These are phyloP conservation scores for Acromyrmex echinatior DNA, from an alignment of 1,140 invertebrate genomes.

Conservation along the genomic window DNA sequence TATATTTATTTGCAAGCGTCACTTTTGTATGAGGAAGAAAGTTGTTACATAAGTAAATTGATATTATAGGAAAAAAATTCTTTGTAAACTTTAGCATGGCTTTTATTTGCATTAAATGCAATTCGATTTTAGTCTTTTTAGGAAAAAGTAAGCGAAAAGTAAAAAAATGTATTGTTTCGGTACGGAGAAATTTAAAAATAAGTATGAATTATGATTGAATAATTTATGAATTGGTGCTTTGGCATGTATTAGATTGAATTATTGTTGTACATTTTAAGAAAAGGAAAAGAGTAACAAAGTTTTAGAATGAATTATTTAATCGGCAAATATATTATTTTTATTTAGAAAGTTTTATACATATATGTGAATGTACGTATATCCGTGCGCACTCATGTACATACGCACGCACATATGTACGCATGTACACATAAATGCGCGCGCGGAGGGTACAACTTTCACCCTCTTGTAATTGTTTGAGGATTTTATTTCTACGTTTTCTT, in stretches of 20 bases:
- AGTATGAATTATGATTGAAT: conserved; percentile 66
- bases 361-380: conserved; percentile 51
- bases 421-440: not conserved
- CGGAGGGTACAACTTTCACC: no score
- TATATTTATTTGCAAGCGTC: conserved; percentile 11
- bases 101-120: conserved; percentile 48
- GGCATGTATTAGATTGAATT: conserved; percentile 86
- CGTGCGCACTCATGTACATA: not conserved
- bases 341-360: conserved; percentile 78
- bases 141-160: conserved; percentile 58
- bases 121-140: conserved; percentile 51
- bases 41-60: not conserved
- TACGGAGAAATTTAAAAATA: conserved; percentile 29
- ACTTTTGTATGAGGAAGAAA: not conserved
- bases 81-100: conserved; percentile 20
- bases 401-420: conserved; percentile 16
- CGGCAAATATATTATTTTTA: conserved; percentile 80
- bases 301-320: conserved; percentile 74
- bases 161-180: conserved; percentile 61
- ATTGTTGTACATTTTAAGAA: conserved; percentile 83
- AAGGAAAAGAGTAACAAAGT: conserved; percentile 66
- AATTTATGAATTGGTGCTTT: conserved; percentile 83
- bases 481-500: no score
- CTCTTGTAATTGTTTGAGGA: no score
- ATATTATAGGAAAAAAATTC: conserved; percentile 15